Evolutionary conservation across 2,888 invertebrate species (phyloP).

Genomic region (Taenaris catops): DNA sequence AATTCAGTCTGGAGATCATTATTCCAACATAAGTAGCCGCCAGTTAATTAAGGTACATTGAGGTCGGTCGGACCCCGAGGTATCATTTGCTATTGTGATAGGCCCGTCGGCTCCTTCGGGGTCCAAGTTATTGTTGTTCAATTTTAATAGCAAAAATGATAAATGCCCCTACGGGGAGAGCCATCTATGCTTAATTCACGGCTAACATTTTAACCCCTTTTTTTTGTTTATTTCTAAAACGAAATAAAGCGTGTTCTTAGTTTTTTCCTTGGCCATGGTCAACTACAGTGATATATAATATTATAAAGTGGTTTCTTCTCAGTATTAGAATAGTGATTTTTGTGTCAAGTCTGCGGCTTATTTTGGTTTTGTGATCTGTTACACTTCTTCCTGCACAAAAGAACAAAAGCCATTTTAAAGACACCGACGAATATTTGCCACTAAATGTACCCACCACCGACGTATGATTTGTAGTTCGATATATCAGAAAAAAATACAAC

Average conservation of each 20-base stretch:
- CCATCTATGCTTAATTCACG: constrained; percentile 42
- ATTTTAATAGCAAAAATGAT: constrained; percentile 76
- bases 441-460: too few species aligned
- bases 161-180: constrained; percentile 62
- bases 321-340: too few species aligned
- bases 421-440: too few species aligned
- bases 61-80: constrained; percentile 59
- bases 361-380: too few species aligned
- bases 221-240: constrained; percentile 1
- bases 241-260: not conserved
- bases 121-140: constrained; percentile 60
- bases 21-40: constrained; percentile 59
- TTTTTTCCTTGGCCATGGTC: constrained; percentile 11
- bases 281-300: too few species aligned
- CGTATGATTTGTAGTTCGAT: too few species aligned
- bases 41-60: constrained; percentile 74
- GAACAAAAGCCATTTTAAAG: too few species aligned
- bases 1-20: constrained; percentile 46
- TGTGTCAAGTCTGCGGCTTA: too few species aligned
- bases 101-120: constrained; percentile 69
- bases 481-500: too few species aligned
- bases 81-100: constrained; percentile 76
- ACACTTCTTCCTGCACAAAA: too few species aligned
- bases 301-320: too few species aligned
- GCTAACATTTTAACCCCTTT: constrained; percentile 19